Evolutionary conservation across 2,113 vertebrate genomes (phyloP).

Genomic region (Pseudopipra pipra): DNA sequence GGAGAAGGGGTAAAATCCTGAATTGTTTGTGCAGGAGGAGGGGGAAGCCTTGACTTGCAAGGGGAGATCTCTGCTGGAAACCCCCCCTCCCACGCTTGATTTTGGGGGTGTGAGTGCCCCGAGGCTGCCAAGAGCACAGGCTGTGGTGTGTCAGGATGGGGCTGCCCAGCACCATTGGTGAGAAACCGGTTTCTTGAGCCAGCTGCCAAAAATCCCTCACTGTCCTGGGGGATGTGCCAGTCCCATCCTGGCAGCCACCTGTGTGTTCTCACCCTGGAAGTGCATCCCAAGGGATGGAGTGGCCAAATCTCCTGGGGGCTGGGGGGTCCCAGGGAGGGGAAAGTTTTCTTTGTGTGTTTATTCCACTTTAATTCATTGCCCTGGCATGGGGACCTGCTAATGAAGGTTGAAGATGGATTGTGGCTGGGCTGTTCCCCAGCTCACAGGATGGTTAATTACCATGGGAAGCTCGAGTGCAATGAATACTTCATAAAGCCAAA

Average conservation of each 20-base stretch:
- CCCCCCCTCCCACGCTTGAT: too few species aligned
- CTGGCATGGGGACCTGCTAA: not conserved
- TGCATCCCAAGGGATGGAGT: accelerated
- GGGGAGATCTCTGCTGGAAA: not conserved
- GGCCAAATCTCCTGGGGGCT: accelerated
- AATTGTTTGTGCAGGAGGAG: not conserved
- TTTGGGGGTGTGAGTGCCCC: not conserved
- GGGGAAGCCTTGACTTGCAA: not conserved
- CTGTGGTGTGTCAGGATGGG: not conserved
- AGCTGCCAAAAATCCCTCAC: not conserved
- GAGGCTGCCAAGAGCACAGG: not conserved
- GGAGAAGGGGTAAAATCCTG: not conserved
- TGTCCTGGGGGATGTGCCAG: accelerated
- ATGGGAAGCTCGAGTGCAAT: not conserved
- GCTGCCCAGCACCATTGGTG: not conserved
- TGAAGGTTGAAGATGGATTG: conserved; percentile 14
- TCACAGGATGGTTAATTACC: conserved; percentile 18
- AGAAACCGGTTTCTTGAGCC: too few species aligned
- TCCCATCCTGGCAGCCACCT: not conserved
- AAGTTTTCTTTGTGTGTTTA: not conserved
- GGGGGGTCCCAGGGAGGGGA: not conserved
- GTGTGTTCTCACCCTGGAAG: accelerated
- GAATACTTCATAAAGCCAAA: conserved; percentile 56
- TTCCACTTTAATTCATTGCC: not conserved
- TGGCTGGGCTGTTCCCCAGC: not conserved